A percentile compares a stretch with the other conserved stretches of the same genome.
Conservation (phyloP, 2,888 invertebrate species). For the Balanococcus diminutus region DNA sequence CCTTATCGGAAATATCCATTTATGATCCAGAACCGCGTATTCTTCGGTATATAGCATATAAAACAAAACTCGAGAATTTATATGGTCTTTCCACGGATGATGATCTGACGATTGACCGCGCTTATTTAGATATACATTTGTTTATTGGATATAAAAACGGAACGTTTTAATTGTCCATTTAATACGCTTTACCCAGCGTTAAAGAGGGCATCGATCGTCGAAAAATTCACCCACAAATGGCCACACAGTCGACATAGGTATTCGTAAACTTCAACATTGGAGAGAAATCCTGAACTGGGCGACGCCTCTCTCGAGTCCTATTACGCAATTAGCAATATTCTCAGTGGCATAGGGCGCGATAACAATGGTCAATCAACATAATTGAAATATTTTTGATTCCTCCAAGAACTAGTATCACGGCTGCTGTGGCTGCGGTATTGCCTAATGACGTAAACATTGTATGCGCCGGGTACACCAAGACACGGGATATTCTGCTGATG, state of each 20-base stretch:
- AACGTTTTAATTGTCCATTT: not conserved
- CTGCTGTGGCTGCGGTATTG: not conserved
- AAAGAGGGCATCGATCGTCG: slow-evolving; percentile 15
- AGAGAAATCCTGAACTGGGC: not conserved
- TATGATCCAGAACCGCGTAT: slow-evolving; percentile 4
- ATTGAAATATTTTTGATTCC: slow-evolving; percentile 27
- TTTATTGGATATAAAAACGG: not conserved
- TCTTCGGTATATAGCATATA: not conserved
- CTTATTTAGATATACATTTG: not conserved
- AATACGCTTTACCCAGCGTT: not conserved
- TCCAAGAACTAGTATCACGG: slow-evolving; percentile 3
- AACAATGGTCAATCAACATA: slow-evolving; percentile 30
- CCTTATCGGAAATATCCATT: not conserved
- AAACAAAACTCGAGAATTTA: not conserved
- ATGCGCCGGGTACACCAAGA: not conserved
- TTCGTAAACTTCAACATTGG: not conserved
- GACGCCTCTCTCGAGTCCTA: not conserved
- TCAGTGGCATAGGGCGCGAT: not conserved
- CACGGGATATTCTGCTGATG: slow-evolving; percentile 53
- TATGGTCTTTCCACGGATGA: not conserved
- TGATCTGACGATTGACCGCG: slow-evolving; percentile 11
- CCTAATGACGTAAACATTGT: slow-evolving; percentile 36
- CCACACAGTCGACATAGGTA: not conserved
- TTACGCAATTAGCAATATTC: not conserved
- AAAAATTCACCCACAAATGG: not conserved